Evolutionary conservation across 2,113 vertebrate species (phyloP).

Genomic region (Melanostigma gelatinosum): DNA sequence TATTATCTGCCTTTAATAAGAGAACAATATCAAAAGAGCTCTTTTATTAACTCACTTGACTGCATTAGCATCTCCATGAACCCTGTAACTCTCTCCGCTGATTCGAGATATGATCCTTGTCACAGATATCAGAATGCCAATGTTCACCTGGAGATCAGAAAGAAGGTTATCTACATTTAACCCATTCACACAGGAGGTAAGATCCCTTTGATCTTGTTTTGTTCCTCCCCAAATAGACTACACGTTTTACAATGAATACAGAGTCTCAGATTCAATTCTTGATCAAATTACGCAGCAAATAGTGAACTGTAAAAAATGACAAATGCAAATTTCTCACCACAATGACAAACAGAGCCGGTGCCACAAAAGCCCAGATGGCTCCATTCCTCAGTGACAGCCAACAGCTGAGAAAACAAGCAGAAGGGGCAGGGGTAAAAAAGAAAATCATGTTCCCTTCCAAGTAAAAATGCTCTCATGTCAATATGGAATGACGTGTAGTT

Average conservation of each 20-base stretch:
- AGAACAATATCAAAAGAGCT: neutral
- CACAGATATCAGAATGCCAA: conserved; percentile 93
- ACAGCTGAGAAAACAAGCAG: conserved; percentile 84
- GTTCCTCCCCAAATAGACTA: neutral
- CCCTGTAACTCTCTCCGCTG: conserved; percentile 94
- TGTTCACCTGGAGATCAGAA: conserved; percentile 88
- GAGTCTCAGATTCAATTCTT: neutral
- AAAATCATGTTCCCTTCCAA: conserved; percentile 4
- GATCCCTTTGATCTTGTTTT: neutral
- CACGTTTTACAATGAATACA: neutral
- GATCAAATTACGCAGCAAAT: neutral
- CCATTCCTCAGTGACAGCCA: conserved; percentile 92
- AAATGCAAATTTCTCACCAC: conserved; percentile 84
- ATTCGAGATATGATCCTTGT: conserved; percentile 96
- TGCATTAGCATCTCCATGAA: conserved; percentile 91
- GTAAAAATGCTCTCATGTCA: conserved; percentile 25
- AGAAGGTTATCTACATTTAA: neutral
- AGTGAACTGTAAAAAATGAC: neutral
- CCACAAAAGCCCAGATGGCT: conserved; percentile 98
- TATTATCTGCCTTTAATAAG: neutral
- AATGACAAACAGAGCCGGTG: conserved; percentile 92
- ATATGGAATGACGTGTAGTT: conserved; percentile 9
- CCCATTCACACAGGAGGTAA: neutral
- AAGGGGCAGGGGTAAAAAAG: neutral
- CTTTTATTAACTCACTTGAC: conserved; percentile 88